A percentile compares a stretch with the other conserved stretches of the same genome.
These are phyloP conservation scores for Oenanthe melanoleuca DNA, from an alignment of 2,113 vertebrate genomes.

Conservation along the genomic window DNA sequence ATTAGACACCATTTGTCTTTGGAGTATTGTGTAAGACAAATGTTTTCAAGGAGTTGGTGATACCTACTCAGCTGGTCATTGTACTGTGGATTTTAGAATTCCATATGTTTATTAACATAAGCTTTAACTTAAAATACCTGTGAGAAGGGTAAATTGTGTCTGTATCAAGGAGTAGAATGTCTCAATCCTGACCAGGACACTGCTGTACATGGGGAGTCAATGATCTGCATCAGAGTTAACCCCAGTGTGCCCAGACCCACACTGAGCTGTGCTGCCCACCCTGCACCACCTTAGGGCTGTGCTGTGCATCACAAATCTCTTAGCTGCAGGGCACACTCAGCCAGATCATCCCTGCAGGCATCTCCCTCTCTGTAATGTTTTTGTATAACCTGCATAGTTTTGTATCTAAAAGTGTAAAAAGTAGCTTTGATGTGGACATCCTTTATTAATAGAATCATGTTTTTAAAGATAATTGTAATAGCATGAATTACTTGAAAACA, in stretches of 20 bases:
- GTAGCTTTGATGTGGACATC: background rate
- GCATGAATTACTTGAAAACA: background rate
- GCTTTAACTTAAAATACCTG: background rate
- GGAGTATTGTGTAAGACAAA: background rate
- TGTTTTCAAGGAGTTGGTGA: background rate
- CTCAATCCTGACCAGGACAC: background rate
- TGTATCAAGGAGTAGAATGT: background rate
- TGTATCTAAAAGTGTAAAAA: background rate
- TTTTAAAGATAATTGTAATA: background rate
- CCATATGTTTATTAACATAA: background rate
- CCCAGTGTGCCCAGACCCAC: background rate
- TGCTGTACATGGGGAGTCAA: background rate
- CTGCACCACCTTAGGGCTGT: background rate
- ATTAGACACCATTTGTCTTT: background rate
- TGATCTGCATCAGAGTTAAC: background rate
- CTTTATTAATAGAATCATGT: background rate
- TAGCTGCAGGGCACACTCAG: background rate
- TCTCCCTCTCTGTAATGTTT: accelerated
- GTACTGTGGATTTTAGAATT: background rate
- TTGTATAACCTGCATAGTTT: background rate
- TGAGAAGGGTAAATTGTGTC: background rate
- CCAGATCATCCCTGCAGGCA: background rate
- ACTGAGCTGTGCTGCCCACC: background rate
- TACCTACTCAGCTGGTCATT: background rate
- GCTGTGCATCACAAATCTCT: background rate